Evolutionary conservation across 2,797 vertebrate species (phyloP).

Genomic region (Sandelia bainsii): DNA sequence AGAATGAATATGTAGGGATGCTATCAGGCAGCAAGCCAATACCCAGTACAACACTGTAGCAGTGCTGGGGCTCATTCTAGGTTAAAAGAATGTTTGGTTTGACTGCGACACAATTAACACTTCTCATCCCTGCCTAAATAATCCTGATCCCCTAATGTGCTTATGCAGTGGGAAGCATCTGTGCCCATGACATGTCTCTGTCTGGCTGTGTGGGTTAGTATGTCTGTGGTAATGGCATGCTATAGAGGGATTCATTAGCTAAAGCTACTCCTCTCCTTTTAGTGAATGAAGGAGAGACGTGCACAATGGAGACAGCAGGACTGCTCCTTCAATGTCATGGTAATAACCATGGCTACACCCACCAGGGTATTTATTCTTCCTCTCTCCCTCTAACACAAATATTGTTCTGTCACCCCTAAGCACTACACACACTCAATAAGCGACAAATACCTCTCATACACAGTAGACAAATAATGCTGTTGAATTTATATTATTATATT

Average conservation of each 20-base stretch:
- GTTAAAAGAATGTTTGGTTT: constrained; percentile 73
- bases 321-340: constrained; percentile 78
- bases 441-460: constrained; percentile 21
- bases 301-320: constrained; percentile 71
- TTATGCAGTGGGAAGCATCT: constrained; percentile 73
- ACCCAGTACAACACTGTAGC: constrained; percentile 55
- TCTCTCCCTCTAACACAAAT: constrained; percentile 66
- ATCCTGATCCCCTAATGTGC: constrained; percentile 81
- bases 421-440: constrained; percentile 50
- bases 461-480: constrained; percentile 14
- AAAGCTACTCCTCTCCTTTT: constrained; percentile 73
- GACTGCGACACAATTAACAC: constrained; percentile 74
- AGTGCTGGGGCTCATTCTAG: constrained; percentile 55
- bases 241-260: constrained; percentile 68
- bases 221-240: constrained; percentile 71
- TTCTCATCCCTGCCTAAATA: constrained; percentile 77
- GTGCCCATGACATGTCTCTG: constrained; percentile 64
- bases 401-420: constrained; percentile 59
- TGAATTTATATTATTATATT: constrained; percentile 6
- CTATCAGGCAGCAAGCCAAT: constrained; percentile 62
- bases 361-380: constrained; percentile 78
- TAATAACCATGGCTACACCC: constrained; percentile 84
- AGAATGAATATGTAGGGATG: constrained; percentile 56
- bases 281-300: constrained; percentile 82
- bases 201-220: constrained; percentile 76